Base-by-base conservation (phyloP, 2,113 vertebrate genomes). In the Antigone vipio region DNA sequence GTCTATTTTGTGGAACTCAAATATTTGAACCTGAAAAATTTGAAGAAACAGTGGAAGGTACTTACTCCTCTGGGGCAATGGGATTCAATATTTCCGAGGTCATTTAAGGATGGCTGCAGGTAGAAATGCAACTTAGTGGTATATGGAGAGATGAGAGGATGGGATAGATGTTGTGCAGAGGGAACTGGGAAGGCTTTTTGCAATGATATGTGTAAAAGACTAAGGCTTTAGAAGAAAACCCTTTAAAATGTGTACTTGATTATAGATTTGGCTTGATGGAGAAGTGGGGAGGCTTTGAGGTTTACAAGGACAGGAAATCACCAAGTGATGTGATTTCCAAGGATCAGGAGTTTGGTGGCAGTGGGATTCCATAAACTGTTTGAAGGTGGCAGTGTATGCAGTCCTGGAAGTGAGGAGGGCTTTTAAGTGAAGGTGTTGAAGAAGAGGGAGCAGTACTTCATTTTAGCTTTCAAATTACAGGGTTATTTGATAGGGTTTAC, bases 401-500 rank as follows among this genome's bases (percentile, higher is more conserved):
- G 49, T 59, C 40, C 35, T 86, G 59, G 17, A 63, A 88, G 55
- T 0, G 3, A 83, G 38, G 44, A 93, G 44, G 59, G 23, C 67
- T 83, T 78, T 76, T 47, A 60, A 66, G 34, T 60, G 23, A 71
- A 35, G 45, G 22, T 38, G 24, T 56, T 2, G 3, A 62, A 87
- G 91, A 77, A 89, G 38, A 47, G 88, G 52, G 34, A 89, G 15
- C 35, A 66, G 49, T 56, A 40, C 27, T 68, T 95, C 24, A 72
- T 75, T 89, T 81, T 72, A 85, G 53, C 52, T 89, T 93, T 87
- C 69, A 85, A 72, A 95, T 93, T 92, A 63, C 45, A 73, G 68
- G 62, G 55, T 94, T 59, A 69, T 93, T 89, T 85, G 59, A 20
- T 40, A 67, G 30, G 38, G 16, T 76, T 92, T 92, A 34, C 42